Evolutionary conservation across 2,113 vertebrate species (phyloP), one percentile per base, ranked within the genome.

Genomic region (Gobio gobio): DNA sequence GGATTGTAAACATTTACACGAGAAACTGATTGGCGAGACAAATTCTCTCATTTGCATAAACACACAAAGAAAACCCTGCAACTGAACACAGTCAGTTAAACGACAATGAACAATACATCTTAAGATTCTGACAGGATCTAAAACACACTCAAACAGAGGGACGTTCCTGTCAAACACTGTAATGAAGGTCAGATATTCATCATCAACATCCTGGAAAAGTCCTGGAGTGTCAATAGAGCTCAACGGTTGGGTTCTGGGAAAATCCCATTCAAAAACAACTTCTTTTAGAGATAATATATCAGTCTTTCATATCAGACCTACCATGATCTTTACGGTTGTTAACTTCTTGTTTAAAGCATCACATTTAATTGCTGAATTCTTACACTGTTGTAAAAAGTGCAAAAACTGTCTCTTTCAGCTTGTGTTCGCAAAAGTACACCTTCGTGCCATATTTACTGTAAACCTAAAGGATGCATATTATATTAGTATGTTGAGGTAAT

Each of bases 81-180:
- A 49, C 43, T 74, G 72, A 73, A 77, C 49, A 75, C 45, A 56
- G 43, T 56, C 18, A 36, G 29, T 77, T 56, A 56, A 77, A 72
- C 2, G 3, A 33, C 75, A 77, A 58, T 36, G 3, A 54, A 29
- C 6, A 0, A 29, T 75, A 0, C 18, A 20, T 40, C 68, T 54
- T 76, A 4, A 7, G 70, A 78, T 77, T 58, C 20, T 5, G 26
- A 56, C 75, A 36, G 49, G 51, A 58, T 36, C 49, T 36, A 77
- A 33, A 77, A 80, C 49, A 72, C 29, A 77, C 51, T 54, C 51
- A 18, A 54, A 54, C 51, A 56, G 51, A 77, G 9, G 9, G 73
- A 76, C 54, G 14, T 76, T 33, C 47, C 47, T 16, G 24, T 76
- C 26, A 54, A 76, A 20, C 26, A 33, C 49, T 54, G 51, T 26